A percentile compares a stretch with the other conserved stretches of the same genome.
These are phyloP conservation scores for Alectoris magna DNA, from an alignment of 2,797 vertebrate species.

Conservation along the genomic window DNA sequence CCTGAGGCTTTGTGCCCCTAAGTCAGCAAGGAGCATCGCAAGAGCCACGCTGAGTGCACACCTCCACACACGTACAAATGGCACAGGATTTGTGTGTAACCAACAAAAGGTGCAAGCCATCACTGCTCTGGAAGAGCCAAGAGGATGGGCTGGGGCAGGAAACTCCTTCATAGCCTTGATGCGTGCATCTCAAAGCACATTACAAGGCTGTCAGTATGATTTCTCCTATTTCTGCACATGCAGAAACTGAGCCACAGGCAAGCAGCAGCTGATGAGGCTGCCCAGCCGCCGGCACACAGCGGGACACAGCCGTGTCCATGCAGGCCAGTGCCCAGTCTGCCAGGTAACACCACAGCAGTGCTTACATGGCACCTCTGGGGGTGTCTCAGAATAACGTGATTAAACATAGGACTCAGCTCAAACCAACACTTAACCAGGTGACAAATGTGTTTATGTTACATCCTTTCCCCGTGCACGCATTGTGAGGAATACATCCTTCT, in stretches of 20 bases:
- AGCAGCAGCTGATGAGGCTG: fast-evolving
- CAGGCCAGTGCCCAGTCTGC: neutral
- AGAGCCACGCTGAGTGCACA: neutral
- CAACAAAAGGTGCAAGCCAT: neutral
- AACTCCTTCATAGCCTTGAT: fast-evolving
- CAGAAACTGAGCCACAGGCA: fast-evolving
- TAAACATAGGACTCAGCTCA: neutral
- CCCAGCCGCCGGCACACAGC: neutral
- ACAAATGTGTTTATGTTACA: fast-evolving
- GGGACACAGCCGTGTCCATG: fast-evolving
- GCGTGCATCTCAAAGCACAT: neutral
- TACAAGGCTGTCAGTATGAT: neutral
- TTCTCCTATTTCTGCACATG: neutral
- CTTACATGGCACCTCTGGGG: neutral
- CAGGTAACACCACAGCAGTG: neutral
- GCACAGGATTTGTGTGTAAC: neutral
- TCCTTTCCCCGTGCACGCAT: neutral
- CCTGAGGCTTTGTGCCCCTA: fast-evolving
- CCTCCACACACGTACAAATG: fast-evolving
- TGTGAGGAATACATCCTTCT: neutral
- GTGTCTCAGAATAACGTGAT: fast-evolving
- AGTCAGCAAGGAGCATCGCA: neutral
- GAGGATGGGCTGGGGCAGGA: neutral
- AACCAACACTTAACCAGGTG: neutral
- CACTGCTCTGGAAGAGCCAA: neutral